phyloP scores from a whole-genome alignment of 2,888 invertebrate genomes.

The Tiliacea citrago region DNA sequence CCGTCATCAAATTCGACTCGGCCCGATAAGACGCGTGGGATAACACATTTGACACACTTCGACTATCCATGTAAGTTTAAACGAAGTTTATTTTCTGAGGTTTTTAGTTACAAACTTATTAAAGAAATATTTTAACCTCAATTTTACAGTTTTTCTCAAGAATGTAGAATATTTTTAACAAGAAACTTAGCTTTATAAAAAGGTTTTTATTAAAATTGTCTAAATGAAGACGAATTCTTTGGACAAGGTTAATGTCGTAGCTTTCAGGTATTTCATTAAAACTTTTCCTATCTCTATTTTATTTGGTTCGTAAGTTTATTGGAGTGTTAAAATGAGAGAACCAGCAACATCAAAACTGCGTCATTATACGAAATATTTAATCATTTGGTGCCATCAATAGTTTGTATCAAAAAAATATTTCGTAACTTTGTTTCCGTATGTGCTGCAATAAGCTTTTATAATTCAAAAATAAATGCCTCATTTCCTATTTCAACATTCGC shows the following conservation, averaged over 20 bases:
- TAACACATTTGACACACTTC: slow-evolving; percentile 61
- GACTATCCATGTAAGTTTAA: slow-evolving; percentile 44
- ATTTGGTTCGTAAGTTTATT: slow-evolving; percentile 13
- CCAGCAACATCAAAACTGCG: not conserved
- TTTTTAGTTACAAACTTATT: slow-evolving; percentile 23
- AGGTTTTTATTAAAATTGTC: slow-evolving; percentile 30
- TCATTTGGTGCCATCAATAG: not conserved
- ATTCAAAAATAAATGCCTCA: slow-evolving; percentile 20
- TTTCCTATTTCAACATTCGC: slow-evolving; percentile 22
- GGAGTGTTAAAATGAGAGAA: slow-evolving; percentile 1
- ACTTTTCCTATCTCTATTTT: slow-evolving; percentile 34
- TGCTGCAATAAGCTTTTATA: slow-evolving; percentile 11
- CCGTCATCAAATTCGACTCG: slow-evolving; percentile 70
- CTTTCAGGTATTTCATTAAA: slow-evolving; percentile 49
- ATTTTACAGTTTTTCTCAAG: slow-evolving; percentile 15
- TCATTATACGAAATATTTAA: slow-evolving; percentile 14
- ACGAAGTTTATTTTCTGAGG: slow-evolving; percentile 20
- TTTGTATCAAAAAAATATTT: slow-evolving; percentile 5
- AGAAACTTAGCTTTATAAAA: slow-evolving; percentile 24
- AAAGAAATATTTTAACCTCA: not conserved
- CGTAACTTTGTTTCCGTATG: not conserved
- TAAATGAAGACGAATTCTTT: slow-evolving; percentile 40
- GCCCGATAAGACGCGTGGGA: slow-evolving; percentile 70
- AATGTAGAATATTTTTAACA: slow-evolving; percentile 19
- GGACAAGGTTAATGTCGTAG: slow-evolving; percentile 18